A percentile compares a stretch with the other conserved stretches of the same genome.
phyloP scores from a whole-genome alignment of 2,113 vertebrate species.

The Thunnus thynnus region DNA sequence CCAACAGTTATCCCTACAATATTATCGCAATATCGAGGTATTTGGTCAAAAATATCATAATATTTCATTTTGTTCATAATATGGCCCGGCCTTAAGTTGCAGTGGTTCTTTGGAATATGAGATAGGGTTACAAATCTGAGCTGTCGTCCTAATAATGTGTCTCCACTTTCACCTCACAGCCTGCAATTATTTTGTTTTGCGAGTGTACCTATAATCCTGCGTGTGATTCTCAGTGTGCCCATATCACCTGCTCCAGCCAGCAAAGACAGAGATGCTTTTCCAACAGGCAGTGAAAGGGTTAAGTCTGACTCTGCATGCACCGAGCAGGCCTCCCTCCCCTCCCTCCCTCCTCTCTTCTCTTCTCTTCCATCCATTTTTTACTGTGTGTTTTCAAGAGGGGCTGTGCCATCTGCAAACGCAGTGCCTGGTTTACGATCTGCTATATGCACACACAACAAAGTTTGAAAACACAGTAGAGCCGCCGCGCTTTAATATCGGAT shows the following conservation, averaged over 20 bases:
- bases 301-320: conserved; percentile 82
- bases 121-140: neutral
- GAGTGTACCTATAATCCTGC: neutral
- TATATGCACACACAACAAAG: conserved; percentile 40
- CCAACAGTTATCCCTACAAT: too few relatives aligned
- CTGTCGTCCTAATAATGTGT: neutral
- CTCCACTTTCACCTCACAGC: neutral
- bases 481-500: conserved; percentile 5
- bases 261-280: neutral
- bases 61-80: too few relatives aligned
- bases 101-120: neutral
- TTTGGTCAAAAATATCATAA: too few relatives aligned
- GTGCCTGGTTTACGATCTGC: conserved; percentile 33
- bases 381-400: conserved; percentile 45
- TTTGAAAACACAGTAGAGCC: conserved; percentile 47
- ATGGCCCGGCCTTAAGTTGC: too few relatives aligned
- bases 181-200: neutral
- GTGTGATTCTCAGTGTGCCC: neutral
- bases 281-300: conserved; percentile 75
- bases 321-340: conserved; percentile 66
- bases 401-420: conserved; percentile 62
- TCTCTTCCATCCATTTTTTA: conserved; percentile 67
- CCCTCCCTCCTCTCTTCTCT: conserved; percentile 3
- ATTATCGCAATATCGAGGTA: too few relatives aligned
- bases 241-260: conserved; percentile 48